A percentile compares a stretch with the other conserved stretches of the same genome.
These are phyloP conservation scores for Heliornis fulica DNA, from an alignment of 2,113 vertebrate genomes.

Conservation along the genomic window DNA sequence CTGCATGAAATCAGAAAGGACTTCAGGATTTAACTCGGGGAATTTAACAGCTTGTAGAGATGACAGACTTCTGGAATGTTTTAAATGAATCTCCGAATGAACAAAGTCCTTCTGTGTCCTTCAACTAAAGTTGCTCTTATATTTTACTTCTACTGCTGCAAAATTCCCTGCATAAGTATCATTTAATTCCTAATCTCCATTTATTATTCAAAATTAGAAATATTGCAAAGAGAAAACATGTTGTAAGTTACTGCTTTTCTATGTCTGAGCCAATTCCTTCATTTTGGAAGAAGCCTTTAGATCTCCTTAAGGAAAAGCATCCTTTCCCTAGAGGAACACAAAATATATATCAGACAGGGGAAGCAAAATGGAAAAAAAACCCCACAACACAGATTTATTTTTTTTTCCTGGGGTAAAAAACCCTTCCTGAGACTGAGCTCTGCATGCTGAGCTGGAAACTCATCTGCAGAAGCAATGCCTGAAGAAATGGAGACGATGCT, in stretches of 20 bases:
- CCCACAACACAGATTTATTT: not conserved
- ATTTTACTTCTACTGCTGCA: not conserved
- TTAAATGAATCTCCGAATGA: slow-evolving; percentile 1
- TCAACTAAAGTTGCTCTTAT: not conserved
- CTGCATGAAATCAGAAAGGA: slow-evolving; percentile 9
- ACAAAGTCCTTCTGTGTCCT: slow-evolving; percentile 38
- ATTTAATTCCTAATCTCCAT: not conserved
- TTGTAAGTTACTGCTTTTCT: not conserved
- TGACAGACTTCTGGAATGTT: slow-evolving; percentile 23
- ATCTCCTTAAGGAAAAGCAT: not conserved
- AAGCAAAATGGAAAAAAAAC: accelerated
- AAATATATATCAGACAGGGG: accelerated
- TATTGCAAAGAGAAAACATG: not conserved
- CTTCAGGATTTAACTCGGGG: not conserved
- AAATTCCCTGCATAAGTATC: not conserved
- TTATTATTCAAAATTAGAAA: slow-evolving; percentile 6
- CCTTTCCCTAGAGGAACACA: not conserved
- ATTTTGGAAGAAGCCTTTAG: not conserved
- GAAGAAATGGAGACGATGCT: accelerated
- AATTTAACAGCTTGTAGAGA: slow-evolving; percentile 43
- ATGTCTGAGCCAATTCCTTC: not conserved
- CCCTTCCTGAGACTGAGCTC: not conserved
- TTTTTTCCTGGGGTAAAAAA: not conserved
- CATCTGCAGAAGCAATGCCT: not conserved
- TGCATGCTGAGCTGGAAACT: not conserved